phyloP scores from a whole-genome alignment of 2,888 invertebrate genomes.

The Nymphalis c-album region DNA sequence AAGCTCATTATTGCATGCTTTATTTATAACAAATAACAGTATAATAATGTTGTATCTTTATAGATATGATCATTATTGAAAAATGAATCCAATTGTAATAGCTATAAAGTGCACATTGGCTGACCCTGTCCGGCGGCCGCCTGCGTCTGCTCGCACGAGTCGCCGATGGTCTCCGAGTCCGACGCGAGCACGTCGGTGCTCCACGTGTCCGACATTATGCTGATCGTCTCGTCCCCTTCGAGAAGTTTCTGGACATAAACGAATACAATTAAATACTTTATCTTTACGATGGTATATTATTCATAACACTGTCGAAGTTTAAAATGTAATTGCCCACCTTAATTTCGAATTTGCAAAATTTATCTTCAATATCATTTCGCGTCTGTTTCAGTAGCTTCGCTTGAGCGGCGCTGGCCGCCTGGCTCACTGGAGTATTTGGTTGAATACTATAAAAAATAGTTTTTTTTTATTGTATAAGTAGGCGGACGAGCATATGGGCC shows the following conservation, averaged over 20 bases:
- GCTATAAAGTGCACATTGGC: neutral
- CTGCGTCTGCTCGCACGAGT: slow-evolving; percentile 82
- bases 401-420: slow-evolving; percentile 62
- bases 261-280: no score
- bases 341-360: slow-evolving; percentile 99
- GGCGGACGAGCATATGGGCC: no score
- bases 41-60: neutral
- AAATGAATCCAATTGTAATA: no score
- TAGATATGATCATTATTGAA: no score
- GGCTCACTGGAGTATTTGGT: slow-evolving; percentile 64
- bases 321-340: slow-evolving; percentile 71
- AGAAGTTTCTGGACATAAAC: slow-evolving; percentile 74
- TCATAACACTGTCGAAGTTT: neutral
- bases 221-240: slow-evolving; percentile 96
- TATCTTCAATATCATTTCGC: slow-evolving; percentile 97
- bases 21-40: no score
- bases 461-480: no score
- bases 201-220: slow-evolving; percentile 99
- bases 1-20: no score
- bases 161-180: slow-evolving; percentile 96
- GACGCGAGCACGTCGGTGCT: slow-evolving; percentile 98
- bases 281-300: no score
- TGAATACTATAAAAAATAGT: slow-evolving; percentile 54
- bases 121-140: slow-evolving; percentile 57
- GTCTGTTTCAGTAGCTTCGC: slow-evolving; percentile 89